Conservation (phyloP, 2,888 invertebrate species). For the Meandrusa payeni region DNA sequence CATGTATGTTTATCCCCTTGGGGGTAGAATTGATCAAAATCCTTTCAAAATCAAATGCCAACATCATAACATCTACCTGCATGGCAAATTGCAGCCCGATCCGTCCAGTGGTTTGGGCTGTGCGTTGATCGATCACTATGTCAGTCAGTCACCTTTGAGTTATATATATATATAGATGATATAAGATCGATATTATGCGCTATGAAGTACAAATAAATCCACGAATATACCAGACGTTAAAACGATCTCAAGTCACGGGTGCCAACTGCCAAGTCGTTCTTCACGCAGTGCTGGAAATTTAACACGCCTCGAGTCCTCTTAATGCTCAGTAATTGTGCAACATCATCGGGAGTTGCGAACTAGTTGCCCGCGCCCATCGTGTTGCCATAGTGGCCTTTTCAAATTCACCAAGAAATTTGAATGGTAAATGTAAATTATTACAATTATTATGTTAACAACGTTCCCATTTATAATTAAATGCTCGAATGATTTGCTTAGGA, state of each 20-base stretch:
- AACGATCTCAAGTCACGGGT: constrained; percentile 52
- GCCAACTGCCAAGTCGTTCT: constrained; percentile 53
- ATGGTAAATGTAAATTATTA: constrained; percentile 15
- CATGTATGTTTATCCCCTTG: too few species aligned
- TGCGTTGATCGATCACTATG: too few species aligned
- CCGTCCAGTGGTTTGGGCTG: too few species aligned
- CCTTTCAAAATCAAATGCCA: too few species aligned
- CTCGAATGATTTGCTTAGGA: too few species aligned
- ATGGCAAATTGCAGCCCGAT: too few species aligned
- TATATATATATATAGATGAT: too few species aligned
- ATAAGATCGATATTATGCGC: too few species aligned
- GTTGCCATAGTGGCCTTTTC: constrained; percentile 19
- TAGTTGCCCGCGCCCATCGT: constrained; percentile 18
- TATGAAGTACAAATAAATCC: constrained; percentile 40
- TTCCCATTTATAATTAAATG: too few species aligned
- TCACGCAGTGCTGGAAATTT: constrained; percentile 63
- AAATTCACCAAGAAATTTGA: constrained; percentile 16
- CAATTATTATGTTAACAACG: constrained; percentile 5
- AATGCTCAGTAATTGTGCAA: constrained; percentile 63
- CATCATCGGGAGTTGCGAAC: constrained; percentile 35
- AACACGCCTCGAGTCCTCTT: constrained; percentile 59
- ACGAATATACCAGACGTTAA: constrained; percentile 56
- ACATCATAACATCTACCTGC: too few species aligned
- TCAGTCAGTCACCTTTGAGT: too few species aligned
- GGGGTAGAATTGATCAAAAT: too few species aligned